Percentiles rank a stretch among this genome's conserved stretches.
These are phyloP conservation scores for Cordylochernes scorpioides DNA, from an alignment of 2,888 invertebrate species.

Conservation along the genomic window DNA sequence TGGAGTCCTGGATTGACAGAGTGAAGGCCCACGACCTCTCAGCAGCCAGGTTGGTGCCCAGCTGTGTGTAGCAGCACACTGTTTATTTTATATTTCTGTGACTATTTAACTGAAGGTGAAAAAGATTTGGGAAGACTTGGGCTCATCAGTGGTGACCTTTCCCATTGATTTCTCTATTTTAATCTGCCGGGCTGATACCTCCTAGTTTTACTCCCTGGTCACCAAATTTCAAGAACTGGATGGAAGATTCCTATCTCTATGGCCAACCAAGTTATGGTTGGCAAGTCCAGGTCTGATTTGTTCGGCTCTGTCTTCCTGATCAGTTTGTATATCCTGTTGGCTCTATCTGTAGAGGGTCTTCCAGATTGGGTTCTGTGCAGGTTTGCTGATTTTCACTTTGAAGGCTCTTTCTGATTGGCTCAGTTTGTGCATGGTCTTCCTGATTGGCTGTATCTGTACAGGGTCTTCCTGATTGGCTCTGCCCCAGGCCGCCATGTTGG, in stretches of 20 bases:
- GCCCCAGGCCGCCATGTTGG: slow-evolving; percentile 53
- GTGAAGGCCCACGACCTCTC: slow-evolving; percentile 56
- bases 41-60: slow-evolving; percentile 46
- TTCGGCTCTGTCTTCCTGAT: not conserved
- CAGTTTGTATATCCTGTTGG: not conserved
- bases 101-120: too few relatives aligned
- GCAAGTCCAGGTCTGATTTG: too few relatives aligned
- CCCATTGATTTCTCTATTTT: too few relatives aligned
- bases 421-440: slow-evolving; percentile 3
- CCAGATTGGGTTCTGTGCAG: not conserved
- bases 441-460: slow-evolving; percentile 23
- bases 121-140: too few relatives aligned
- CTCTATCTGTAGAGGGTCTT: not conserved
- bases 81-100: too few relatives aligned
- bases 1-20: slow-evolving; percentile 43
- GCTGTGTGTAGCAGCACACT: too few relatives aligned
- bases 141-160: too few relatives aligned
- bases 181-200: too few relatives aligned
- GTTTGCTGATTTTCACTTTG: slow-evolving; percentile 1
- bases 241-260: too few relatives aligned
- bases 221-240: too few relatives aligned
- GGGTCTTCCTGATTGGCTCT: slow-evolving; percentile 59
- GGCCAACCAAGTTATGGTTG: too few relatives aligned
- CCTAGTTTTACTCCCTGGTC: too few relatives aligned
- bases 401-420: not conserved